These are phyloP conservation scores for Drosophila anomelani DNA, from an alignment of 2,888 invertebrate species.

Conservation along the genomic window DNA sequence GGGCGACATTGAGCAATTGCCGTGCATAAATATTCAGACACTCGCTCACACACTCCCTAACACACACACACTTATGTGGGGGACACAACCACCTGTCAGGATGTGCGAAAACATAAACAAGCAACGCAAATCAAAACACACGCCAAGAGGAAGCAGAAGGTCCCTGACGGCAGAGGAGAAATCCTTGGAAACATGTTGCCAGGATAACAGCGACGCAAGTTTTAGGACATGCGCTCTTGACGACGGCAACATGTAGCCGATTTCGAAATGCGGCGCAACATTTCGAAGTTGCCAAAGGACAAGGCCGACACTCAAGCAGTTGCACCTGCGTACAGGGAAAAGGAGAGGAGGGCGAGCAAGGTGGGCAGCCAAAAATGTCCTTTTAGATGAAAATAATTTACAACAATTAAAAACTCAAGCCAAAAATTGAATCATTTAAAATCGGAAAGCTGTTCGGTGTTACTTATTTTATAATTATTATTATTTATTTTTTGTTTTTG, in stretches of 20 bases:
- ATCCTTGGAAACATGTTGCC: conserved; percentile 52
- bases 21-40: conserved; percentile 69
- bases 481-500: no score
- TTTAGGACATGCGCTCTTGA: conserved; percentile 45
- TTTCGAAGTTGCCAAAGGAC: conserved; percentile 48
- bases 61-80: conserved; percentile 9
- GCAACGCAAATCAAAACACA: conserved; percentile 58
- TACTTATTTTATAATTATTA: no score
- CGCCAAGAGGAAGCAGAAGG: conserved; percentile 24
- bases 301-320: conserved; percentile 11
- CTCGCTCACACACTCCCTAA: conserved; percentile 17
- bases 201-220: background rate
- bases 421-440: no score
- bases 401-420: no score
- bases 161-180: background rate
- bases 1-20: conserved; percentile 79
- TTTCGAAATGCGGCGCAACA: conserved; percentile 42
- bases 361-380: background rate
- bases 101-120: conserved; percentile 59
- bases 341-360: background rate
- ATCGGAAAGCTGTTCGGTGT: no score
- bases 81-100: conserved; percentile 68
- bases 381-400: no score
- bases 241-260: conserved; percentile 52
- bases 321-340: conserved; percentile 54